Evolutionary conservation across 2,797 vertebrate species (phyloP), one percentile per base, ranked within the genome.

Genomic region (Poeciliopsis turneri): DNA sequence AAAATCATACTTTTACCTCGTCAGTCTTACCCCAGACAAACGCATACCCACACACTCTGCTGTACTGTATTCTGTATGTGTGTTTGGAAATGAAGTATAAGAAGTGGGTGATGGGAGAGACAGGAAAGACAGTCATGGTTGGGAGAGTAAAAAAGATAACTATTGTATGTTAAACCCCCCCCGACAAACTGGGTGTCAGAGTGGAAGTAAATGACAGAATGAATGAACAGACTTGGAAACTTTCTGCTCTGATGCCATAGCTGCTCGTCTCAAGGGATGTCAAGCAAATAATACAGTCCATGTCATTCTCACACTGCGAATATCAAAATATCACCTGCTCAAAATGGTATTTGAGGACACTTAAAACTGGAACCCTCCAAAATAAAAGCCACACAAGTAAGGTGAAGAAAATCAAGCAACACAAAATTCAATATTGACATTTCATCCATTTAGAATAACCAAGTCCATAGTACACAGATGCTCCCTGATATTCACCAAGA

Each of bases 231-330:
- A 80, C 75, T 71, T 78, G 47, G 74, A 46, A 81, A 61, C 39
- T 70, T 28, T 33, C 49, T 77, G 46, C 72, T 72, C 55, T 78
- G 64, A 69, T n/a, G 70, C 55, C 69, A 68, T 73, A 72, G 49
- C 49, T 76, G 64, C 76, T 80, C 70, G 77, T 73, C n/a, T 64
- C 16, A 36, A 61, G 30, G 57, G 28, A 61, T 74, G 78, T 0
- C 39, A 11, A 9, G 46, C 49, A 79, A 89, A 91, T 87, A 76
- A 81, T 87, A n/a, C 73, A 79, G 82, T 83, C 72, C 79, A 76
- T 81, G 77, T 82, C 49, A 78, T 7, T 70, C 84, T 87, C 85
- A 80, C 82, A 75, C 75, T 74, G 83, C 72, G 47, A 23, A 9
- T 51, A 51, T 51, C 20, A 9, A 86, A 77, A 53, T 11, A 47